Conservation (phyloP, 2,113 vertebrate genomes). For the Otus sunia region DNA sequence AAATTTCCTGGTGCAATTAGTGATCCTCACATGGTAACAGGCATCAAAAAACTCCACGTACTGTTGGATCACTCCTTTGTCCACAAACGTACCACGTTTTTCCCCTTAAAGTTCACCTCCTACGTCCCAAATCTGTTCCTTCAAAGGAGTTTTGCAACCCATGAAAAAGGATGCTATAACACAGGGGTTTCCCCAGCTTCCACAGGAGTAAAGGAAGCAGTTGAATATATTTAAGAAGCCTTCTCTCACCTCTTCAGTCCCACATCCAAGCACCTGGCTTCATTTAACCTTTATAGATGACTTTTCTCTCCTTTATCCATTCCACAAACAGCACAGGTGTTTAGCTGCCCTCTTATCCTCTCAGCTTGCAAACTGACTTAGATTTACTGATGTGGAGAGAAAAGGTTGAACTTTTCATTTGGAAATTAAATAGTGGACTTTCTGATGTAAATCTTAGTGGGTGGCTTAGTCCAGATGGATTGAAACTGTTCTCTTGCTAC, state of each 20-base stretch:
- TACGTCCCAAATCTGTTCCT: not conserved
- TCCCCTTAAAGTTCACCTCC: not conserved
- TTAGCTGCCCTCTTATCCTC: slow-evolving; percentile 36
- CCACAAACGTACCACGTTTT: not conserved
- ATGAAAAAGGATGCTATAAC: not conserved
- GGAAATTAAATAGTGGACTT: slow-evolving; percentile 28
- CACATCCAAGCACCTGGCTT: slow-evolving; percentile 32
- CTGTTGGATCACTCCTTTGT: not conserved
- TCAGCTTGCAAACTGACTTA: slow-evolving; percentile 20
- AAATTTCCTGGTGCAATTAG: not conserved
- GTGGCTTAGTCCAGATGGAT: slow-evolving; percentile 23
- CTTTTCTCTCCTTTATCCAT: slow-evolving; percentile 17
- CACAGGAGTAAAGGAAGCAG: not conserved
- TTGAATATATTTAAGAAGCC: not conserved
- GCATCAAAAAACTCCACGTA: not conserved
- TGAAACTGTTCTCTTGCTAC: not conserved
- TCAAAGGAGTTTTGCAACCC: not conserved
- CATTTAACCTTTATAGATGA: slow-evolving; percentile 52
- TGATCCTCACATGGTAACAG: not conserved
- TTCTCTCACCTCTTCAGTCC: not conserved
- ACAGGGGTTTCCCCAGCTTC: not conserved
- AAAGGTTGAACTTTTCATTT: slow-evolving; percentile 22
- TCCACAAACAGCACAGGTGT: slow-evolving; percentile 17
- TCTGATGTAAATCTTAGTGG: slow-evolving; percentile 45
- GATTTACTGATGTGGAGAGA: slow-evolving; percentile 27